A percentile compares a stretch with the other conserved stretches of the same genome.
Evolutionary conservation across 2,113 vertebrate genomes (phyloP).

Genomic region (Hiodon tergisus): DNA sequence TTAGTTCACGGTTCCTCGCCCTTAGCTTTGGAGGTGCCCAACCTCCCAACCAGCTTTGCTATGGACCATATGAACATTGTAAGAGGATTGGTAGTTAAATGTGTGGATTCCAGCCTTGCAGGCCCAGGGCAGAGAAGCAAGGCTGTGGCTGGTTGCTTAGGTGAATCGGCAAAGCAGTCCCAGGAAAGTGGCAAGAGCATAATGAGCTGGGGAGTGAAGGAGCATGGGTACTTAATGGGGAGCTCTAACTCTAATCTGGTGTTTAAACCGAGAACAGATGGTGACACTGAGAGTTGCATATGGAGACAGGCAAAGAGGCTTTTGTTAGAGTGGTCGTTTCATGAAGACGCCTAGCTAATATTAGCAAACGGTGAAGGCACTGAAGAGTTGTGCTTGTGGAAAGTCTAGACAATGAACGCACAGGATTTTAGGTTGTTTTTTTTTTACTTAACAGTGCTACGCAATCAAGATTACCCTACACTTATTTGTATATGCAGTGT

Average conservation of each 20-base stretch:
- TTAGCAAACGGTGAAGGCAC: neutral
- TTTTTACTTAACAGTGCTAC: too few relatives aligned
- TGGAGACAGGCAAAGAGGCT: neutral
- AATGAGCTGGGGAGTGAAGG: neutral
- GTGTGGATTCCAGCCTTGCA: neutral
- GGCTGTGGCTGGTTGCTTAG: neutral
- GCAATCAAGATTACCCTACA: too few relatives aligned
- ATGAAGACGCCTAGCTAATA: neutral
- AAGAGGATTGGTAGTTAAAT: neutral
- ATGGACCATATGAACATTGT: neutral
- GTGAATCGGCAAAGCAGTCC: neutral
- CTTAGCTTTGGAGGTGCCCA: neutral
- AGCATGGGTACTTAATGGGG: neutral
- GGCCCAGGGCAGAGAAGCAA: neutral
- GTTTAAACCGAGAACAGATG: neutral
- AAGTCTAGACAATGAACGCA: too few relatives aligned
- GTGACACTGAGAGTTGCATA: neutral
- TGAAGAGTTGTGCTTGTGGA: too few relatives aligned
- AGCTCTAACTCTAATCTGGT: neutral
- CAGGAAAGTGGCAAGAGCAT: neutral
- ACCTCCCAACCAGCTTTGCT: too few relatives aligned
- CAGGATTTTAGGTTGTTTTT: too few relatives aligned
- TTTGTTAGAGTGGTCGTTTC: neutral
- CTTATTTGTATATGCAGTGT: too few relatives aligned
- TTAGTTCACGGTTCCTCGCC: too few relatives aligned